Base-by-base conservation (phyloP, 2,113 vertebrate genomes). In the Nothoprocta pentlandii region DNA sequence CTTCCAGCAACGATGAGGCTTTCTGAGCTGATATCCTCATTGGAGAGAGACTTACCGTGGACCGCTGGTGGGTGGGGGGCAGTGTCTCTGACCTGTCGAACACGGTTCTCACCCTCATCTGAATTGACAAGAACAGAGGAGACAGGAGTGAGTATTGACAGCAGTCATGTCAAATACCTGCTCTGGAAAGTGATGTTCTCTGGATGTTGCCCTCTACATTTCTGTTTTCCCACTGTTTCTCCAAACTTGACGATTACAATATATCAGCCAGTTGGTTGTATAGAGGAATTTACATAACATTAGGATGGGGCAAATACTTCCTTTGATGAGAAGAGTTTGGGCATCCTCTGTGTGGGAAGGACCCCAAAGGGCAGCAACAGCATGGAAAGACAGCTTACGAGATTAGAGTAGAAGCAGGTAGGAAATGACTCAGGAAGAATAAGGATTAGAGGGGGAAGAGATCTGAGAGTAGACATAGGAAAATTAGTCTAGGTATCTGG, bases 71-170 rank as follows among this genome's bases (percentile, higher is more conserved):
- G 21, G 80, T 28, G 96, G 28, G 5, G 96, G 8, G 36, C 94
- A 10, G 90, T 3, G 20, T 96, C 96, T 64, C 96, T 89, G 89
- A 61, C 95, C 89, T 84, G 89, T 8, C 96, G 94, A 47, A 92
- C 22, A 0, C 71, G 95, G 28, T 81, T n/a, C 8, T 26, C 70
- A 16, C 44, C 89, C 5, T 79, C 44, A 90, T 7, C 96, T 96
- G 30, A 61, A 76, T 61, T 3, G 59, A 54, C 63, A 80, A 90
- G 62, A 66, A 64, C 44, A 96, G 68, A 88, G 59, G 87, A 91
- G 42, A 80, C 28, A 79, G 67, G 25, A 80, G 49, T 92, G 56
- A 91, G 85, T 17, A 16, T 15, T 76, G 39, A 51, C 32, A 73
- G 63, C 0, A 58, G 26, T 13, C 22, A 12, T 5, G 3, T 4